Conservation (phyloP, 1,140 invertebrate species). For the Hypothenemus hampei region DNA sequence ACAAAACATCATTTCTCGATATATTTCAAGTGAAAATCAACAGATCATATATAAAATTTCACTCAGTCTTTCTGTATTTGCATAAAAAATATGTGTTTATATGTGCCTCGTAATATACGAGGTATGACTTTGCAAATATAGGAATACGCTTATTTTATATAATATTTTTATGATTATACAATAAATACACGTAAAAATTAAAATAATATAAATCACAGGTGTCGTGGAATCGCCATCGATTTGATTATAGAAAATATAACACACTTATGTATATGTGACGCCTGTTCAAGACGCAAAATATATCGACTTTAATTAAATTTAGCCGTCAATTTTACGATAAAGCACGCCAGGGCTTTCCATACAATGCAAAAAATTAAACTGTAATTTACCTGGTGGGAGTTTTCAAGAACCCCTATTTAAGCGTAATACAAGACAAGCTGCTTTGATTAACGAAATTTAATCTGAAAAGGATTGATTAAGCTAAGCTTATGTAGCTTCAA, state of each 20-base stretch:
- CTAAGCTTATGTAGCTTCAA: too few species aligned
- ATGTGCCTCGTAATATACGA: conserved; percentile 44
- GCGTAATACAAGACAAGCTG: too few species aligned
- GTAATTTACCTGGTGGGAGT: too few species aligned
- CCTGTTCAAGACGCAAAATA: too few species aligned
- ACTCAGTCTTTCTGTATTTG: conserved; percentile 49
- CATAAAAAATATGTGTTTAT: conserved; percentile 48
- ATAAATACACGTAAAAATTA: conserved; percentile 44
- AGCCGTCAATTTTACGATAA: too few species aligned
- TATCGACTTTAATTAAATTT: too few species aligned
- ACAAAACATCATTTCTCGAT: conserved; percentile 45
- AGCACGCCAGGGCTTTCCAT: too few species aligned
- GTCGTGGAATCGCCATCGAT: conserved; percentile 45
- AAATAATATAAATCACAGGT: conserved; percentile 48
- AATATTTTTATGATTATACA: conserved; percentile 43
- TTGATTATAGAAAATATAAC: conserved; percentile 34
- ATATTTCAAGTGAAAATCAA: conserved; percentile 46
- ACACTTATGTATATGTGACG: too few species aligned
- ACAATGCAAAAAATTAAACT: too few species aligned
- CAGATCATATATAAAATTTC: conserved; percentile 45
- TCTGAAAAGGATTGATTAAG: too few species aligned
- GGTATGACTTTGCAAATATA: conserved; percentile 45
- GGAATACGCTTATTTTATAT: conserved; percentile 43
- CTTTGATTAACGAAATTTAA: too few species aligned
- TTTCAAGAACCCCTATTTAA: too few species aligned